Evolutionary conservation across 2,797 vertebrate species (phyloP).

Genomic region (Novumbra hubbsi): DNA sequence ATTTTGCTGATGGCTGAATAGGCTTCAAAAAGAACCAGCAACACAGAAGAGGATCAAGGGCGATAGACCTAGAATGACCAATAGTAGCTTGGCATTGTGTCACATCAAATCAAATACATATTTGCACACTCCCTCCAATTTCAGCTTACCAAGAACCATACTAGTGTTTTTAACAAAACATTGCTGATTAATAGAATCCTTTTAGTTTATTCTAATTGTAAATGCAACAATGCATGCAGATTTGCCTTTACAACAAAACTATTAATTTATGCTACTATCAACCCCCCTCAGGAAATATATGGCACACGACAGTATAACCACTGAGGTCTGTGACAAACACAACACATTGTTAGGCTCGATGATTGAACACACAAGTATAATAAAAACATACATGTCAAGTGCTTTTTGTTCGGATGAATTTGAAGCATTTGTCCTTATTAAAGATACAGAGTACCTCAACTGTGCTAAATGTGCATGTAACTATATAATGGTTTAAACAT

Average conservation of each 20-base stretch:
- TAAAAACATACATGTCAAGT: constrained; percentile 53
- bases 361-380: constrained; percentile 42
- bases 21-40: constrained; percentile 66
- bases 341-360: constrained; percentile 37
- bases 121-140: constrained; percentile 90
- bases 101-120: constrained; percentile 87
- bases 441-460: constrained; percentile 49
- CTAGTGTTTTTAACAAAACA: constrained; percentile 70
- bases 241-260: constrained; percentile 15
- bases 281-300: constrained; percentile 40
- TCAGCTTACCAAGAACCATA: constrained; percentile 80
- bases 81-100: constrained; percentile 76
- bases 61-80: constrained; percentile 78
- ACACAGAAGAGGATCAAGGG: constrained; percentile 73
- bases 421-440: constrained; percentile 11
- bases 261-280: constrained; percentile 34
- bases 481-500: neutral
- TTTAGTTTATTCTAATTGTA: constrained; percentile 59
- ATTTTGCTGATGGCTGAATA: constrained; percentile 78
- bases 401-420: constrained; percentile 56
- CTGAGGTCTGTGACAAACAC: constrained; percentile 39
- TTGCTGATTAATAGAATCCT: constrained; percentile 71
- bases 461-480: constrained; percentile 22
- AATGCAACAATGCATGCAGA: constrained; percentile 59
- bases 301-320: constrained; percentile 34